Evolutionary conservation across 2,797 vertebrate genomes (phyloP).

Genomic region (Amphiprion clarkii): DNA sequence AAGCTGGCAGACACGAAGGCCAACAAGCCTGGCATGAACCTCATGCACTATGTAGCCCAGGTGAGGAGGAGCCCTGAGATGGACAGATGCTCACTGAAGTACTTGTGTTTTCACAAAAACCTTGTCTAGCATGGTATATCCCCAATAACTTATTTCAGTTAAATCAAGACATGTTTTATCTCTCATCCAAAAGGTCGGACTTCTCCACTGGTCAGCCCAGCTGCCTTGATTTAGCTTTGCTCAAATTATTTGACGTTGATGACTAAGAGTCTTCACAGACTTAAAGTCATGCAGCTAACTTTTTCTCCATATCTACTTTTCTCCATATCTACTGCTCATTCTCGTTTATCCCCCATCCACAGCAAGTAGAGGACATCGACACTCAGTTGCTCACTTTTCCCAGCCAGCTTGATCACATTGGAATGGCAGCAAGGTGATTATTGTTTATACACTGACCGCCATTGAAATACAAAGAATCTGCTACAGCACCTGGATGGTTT

Average conservation of each 20-base stretch:
- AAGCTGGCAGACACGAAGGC: conserved; percentile 90
- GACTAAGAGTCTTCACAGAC: background rate
- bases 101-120: background rate
- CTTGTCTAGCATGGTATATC: no score
- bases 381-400: conserved; percentile 79
- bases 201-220: background rate
- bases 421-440: conserved; percentile 79
- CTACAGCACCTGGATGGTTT: background rate
- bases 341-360: conserved; percentile 14
- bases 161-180: background rate
- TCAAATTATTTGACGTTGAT: background rate
- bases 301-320: background rate
- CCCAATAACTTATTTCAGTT: background rate
- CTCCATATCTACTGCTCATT: background rate
- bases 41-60: conserved; percentile 91
- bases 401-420: conserved; percentile 80
- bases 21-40: conserved; percentile 90
- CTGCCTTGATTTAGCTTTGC: background rate
- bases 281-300: background rate
- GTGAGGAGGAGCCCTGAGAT: conserved; percentile 68
- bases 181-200: background rate
- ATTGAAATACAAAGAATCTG: background rate
- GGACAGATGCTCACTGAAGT: background rate
- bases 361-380: conserved; percentile 86
- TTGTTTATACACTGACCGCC: background rate